phyloP scores from a whole-genome alignment of 2,888 invertebrate species.

The Pyralis farinalis region DNA sequence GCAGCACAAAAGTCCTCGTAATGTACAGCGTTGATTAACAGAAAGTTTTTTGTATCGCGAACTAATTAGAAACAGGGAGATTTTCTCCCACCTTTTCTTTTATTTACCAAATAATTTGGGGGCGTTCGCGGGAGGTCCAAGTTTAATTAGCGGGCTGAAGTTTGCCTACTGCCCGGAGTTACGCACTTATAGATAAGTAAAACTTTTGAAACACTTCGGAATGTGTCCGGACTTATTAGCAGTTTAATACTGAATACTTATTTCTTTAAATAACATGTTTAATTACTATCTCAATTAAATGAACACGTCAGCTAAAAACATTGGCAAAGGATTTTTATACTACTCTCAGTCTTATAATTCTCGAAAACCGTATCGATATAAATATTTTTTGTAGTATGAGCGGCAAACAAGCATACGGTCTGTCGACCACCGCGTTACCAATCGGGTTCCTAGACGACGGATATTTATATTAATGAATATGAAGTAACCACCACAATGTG shows the following conservation, averaged over 20 bases:
- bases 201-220: conserved; percentile 16
- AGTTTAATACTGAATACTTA: conserved; percentile 12
- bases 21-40: conserved; percentile 8
- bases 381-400: too few relatives aligned
- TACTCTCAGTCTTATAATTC: too few relatives aligned
- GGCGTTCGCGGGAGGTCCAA: conserved; percentile 35
- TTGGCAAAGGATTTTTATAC: too few relatives aligned
- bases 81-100: conserved; percentile 35
- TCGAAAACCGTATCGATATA: too few relatives aligned
- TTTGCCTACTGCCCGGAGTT: conserved; percentile 12
- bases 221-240: conserved; percentile 16
- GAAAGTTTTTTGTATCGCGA: conserved; percentile 29
- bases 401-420: too few relatives aligned
- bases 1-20: conserved; percentile 3
- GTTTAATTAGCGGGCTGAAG: conserved; percentile 46
- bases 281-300: too few relatives aligned
- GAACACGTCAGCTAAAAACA: too few relatives aligned
- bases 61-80: conserved; percentile 37
- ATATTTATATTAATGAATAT: too few relatives aligned
- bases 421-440: too few relatives aligned
- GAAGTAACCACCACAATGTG: too few relatives aligned
- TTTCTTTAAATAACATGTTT: too few relatives aligned
- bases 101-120: conserved; percentile 33
- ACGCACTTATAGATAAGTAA: conserved; percentile 25
- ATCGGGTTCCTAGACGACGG: too few relatives aligned